Evolutionary conservation across 30 jellyfish, hydroid and myxozoan genomes (phyloP).

Genomic region (Aurelia sp.): DNA sequence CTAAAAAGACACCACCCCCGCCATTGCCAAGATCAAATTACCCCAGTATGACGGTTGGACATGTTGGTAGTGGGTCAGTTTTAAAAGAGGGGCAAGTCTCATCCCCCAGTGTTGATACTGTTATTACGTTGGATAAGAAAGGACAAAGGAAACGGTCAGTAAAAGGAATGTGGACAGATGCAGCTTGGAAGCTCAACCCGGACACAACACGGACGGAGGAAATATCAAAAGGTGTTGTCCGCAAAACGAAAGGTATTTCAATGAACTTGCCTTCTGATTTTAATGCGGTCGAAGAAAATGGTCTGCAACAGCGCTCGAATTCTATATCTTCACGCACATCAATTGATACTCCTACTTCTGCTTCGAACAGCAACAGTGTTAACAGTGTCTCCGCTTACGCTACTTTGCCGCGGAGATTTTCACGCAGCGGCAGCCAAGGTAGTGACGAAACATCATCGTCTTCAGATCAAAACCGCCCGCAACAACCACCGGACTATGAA

Average conservation of each 20-base stretch:
- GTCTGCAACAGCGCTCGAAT: constrained; percentile 11
- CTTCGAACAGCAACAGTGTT: neutral
- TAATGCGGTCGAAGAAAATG: constrained; percentile 17
- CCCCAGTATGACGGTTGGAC: constrained; percentile 63
- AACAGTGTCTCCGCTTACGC: constrained; percentile 12
- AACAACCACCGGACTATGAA: constrained; percentile 88
- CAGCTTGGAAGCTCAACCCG: constrained; percentile 78
- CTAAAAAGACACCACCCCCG: constrained; percentile 75
- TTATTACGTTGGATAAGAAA: constrained; percentile 68
- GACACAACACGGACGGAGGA: constrained; percentile 50
- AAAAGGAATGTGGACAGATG: constrained; percentile 94
- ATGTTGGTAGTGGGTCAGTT: constrained; percentile 15
- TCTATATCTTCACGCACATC: constrained; percentile 49
- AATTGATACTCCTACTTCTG: neutral
- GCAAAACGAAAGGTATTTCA: constrained; percentile 45
- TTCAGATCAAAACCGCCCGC: constrained; percentile 32
- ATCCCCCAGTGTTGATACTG: constrained; percentile 77
- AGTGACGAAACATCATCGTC: constrained; percentile 42
- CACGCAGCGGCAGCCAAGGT: constrained; percentile 52
- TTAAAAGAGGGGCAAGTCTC: constrained; percentile 39
- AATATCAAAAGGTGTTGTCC: constrained; percentile 78
- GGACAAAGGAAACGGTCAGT: constrained; percentile 59
- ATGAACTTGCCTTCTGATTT: constrained; percentile 44
- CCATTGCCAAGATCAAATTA: constrained; percentile 84
- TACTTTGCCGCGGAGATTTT: constrained; percentile 53